phyloP scores from a whole-genome alignment of 2,113 vertebrate genomes.

The Irena cyanogastra region DNA sequence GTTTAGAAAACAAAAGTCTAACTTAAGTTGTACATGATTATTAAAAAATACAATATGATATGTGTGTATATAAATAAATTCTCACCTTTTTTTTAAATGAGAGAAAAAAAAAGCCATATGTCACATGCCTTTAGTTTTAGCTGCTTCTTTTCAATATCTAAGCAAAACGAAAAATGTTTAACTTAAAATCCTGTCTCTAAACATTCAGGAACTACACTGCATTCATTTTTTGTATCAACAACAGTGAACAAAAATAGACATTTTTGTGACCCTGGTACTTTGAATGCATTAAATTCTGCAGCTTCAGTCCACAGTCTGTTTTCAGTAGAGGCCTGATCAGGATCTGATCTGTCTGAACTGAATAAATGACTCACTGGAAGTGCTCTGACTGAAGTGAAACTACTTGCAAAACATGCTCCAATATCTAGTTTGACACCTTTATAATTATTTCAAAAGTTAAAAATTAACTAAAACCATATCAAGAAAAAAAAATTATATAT shows the following conservation, averaged over 20 bases:
- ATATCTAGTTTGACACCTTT: not conserved
- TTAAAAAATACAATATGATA: not conserved
- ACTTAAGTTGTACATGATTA: not conserved
- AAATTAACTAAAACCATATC: constrained; percentile 6
- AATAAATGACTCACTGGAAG: not conserved
- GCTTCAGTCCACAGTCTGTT: not conserved
- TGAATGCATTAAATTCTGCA: not conserved
- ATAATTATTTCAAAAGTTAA: constrained; percentile 8
- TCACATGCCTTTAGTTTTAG: not conserved
- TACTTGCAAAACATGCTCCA: not conserved
- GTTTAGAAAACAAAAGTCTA: not conserved
- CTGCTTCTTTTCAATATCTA: not conserved
- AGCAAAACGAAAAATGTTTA: not conserved
- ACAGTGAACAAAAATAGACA: not conserved
- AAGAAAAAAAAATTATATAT: constrained; percentile 3
- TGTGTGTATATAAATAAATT: not conserved
- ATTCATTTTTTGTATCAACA: not conserved
- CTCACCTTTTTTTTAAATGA: not conserved
- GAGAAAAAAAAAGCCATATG: not conserved
- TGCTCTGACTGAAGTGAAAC: not conserved
- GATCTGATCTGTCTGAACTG: not conserved
- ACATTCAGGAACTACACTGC: not conserved
- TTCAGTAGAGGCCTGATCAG: not conserved
- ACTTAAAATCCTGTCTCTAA: not conserved
- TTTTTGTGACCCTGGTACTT: not conserved